phyloP scores from a whole-genome alignment of 2,797 vertebrate species.

The Carduelis carduelis region DNA sequence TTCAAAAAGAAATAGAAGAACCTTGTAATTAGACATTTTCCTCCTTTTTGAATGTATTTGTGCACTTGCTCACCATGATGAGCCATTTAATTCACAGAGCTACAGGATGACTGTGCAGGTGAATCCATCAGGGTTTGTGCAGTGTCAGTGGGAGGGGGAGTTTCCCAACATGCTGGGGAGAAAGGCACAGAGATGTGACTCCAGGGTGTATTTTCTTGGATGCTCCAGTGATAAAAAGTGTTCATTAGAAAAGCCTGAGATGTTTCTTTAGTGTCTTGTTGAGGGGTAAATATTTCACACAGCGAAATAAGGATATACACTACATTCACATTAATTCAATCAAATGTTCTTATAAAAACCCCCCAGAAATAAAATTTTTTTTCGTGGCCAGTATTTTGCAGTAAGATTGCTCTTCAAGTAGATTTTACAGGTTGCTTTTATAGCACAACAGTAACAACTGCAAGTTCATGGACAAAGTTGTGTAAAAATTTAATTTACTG shows the following conservation, averaged over 20 bases:
- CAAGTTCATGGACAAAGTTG: background rate
- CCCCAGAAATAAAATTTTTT: background rate
- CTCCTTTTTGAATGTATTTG: background rate
- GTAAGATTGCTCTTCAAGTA: background rate
- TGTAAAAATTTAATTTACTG: slow-evolving; percentile 24
- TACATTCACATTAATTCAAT: background rate
- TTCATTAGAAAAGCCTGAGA: background rate
- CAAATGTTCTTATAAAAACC: background rate
- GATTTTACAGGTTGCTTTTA: background rate
- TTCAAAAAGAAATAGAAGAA: background rate
- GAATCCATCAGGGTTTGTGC: background rate
- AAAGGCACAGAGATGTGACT: background rate
- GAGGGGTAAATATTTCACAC: background rate
- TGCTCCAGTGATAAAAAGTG: background rate
- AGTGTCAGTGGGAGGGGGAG: background rate
- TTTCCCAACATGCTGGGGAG: background rate
- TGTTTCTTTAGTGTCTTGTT: background rate
- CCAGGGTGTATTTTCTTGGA: background rate
- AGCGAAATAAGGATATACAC: background rate
- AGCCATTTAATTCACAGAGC: background rate
- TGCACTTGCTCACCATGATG: background rate
- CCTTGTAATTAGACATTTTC: background rate
- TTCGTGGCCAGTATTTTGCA: background rate
- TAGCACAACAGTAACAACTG: background rate
- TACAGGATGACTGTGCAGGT: background rate